Conservation (phyloP, 2,797 vertebrate species). For the Benthosema pterotum region DNA sequence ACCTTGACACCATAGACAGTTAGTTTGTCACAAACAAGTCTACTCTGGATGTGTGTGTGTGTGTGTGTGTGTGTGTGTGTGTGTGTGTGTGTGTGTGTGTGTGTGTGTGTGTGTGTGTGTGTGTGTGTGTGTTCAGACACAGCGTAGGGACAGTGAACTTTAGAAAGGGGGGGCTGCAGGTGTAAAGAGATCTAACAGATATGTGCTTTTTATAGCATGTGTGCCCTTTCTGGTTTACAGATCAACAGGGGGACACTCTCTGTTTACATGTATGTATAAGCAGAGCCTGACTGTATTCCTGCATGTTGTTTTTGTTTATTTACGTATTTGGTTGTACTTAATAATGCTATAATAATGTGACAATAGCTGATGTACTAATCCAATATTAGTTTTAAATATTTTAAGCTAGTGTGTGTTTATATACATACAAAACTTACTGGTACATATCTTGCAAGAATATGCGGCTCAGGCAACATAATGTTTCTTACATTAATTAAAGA, state of each 20-base stretch:
- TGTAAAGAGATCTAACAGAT: slow-evolving; percentile 28
- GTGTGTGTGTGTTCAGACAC: background rate
- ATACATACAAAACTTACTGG: no score
- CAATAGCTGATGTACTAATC: no score
- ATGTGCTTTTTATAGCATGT: slow-evolving; percentile 58
- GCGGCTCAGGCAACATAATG: no score
- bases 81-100: background rate
- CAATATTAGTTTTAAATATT: no score
- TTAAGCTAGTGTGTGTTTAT: no score
- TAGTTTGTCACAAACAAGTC: no score
- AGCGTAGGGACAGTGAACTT: background rate
- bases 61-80: background rate
- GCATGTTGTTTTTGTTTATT: background rate
- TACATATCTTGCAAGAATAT: no score
- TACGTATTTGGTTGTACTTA: background rate
- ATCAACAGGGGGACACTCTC: slow-evolving; percentile 9
- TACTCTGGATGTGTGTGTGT: background rate
- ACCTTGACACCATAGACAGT: no score
- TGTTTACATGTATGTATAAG: background rate
- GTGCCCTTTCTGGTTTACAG: slow-evolving; percentile 25
- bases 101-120: background rate
- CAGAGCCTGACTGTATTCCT: background rate
- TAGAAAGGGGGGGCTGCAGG: slow-evolving; percentile 26
- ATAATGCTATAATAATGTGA: background rate
- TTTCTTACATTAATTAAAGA: no score